phyloP scores from a whole-genome alignment of 1,140 invertebrate genomes.

The Drosophila pandora region DNA sequence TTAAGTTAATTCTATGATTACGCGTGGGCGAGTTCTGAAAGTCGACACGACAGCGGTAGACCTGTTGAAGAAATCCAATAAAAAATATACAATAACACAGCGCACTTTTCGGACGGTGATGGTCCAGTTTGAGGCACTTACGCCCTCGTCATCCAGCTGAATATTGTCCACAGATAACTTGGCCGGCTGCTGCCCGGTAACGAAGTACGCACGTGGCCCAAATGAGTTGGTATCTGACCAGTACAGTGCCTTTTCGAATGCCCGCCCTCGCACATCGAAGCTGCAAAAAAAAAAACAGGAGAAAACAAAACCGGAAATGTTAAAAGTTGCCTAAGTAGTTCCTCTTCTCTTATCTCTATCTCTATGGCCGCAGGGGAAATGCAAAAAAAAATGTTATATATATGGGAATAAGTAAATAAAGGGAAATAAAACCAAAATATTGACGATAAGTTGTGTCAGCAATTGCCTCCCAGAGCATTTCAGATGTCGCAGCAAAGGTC shows the following conservation, averaged over 20 bases:
- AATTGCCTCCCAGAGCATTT: constrained; percentile 47
- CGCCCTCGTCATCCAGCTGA: constrained; percentile 92
- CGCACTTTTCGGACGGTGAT: constrained; percentile 29
- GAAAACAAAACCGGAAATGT: constrained; percentile 34
- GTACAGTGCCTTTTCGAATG: constrained; percentile 90
- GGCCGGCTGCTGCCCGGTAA: constrained; percentile 89
- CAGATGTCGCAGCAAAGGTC: constrained; percentile 48
- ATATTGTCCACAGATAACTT: constrained; percentile 92
- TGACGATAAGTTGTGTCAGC: constrained; percentile 69
- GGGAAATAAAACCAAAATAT: constrained; percentile 51
- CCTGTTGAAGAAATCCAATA: constrained; percentile 68
- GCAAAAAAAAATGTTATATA: constrained; percentile 30
- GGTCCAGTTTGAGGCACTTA: constrained; percentile 72
- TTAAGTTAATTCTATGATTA: constrained; percentile 95
- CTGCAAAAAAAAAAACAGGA: constrained; percentile 85
- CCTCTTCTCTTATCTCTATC: constrained; percentile 22
- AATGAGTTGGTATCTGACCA: constrained; percentile 91
- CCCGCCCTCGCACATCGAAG: constrained; percentile 91
- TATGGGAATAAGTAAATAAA: constrained; percentile 8
- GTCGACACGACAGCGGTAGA: constrained; percentile 94
- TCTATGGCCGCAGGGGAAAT: constrained; percentile 31
- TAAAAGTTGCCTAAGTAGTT: constrained; percentile 58
- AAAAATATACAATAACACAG: constrained; percentile 49
- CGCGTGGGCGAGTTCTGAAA: constrained; percentile 95
- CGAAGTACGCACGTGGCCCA: constrained; percentile 91